Percentiles rank a stretch among this genome's conserved stretches.
Evolutionary conservation across 2,888 invertebrate species (phyloP).

Genomic region (Eupeodes luniger): DNA sequence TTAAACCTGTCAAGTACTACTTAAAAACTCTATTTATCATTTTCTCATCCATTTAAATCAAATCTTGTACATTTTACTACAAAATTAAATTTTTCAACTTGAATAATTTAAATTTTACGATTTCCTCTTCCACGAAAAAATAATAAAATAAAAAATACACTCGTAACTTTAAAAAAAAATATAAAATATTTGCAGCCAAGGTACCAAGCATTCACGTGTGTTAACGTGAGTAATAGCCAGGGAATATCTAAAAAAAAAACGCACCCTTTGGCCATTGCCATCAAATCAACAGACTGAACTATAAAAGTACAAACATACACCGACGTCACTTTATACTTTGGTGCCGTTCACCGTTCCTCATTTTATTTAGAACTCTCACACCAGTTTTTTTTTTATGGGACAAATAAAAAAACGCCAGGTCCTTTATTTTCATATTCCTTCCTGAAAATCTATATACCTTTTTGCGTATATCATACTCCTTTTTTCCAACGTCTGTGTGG

Average conservation of each 20-base stretch:
- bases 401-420: constrained; percentile 3
- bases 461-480: constrained; percentile 5
- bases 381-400: background rate
- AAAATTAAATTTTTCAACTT: background rate
- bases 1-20: too few relatives aligned
- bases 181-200: constrained; percentile 22
- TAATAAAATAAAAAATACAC: background rate
- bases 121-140: background rate
- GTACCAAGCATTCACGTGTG: background rate
- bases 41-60: background rate
- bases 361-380: background rate
- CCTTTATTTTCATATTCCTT: constrained; percentile 34
- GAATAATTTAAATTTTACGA: constrained; percentile 3
- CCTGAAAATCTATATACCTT: constrained; percentile 1
- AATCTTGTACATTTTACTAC: background rate
- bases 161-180: background rate
- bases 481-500: too few relatives aligned
- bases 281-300: constrained; percentile 23
- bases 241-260: constrained; percentile 15
- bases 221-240: constrained; percentile 24
- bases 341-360: background rate
- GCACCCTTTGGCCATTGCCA: constrained; percentile 49
- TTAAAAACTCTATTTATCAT: too few relatives aligned
- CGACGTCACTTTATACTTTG: too few relatives aligned
- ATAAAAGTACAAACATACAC: background rate